Evolutionary conservation across 2,888 invertebrate genomes (phyloP), one percentile per base, ranked within the genome.

Genomic region (Lutraria lutraria): DNA sequence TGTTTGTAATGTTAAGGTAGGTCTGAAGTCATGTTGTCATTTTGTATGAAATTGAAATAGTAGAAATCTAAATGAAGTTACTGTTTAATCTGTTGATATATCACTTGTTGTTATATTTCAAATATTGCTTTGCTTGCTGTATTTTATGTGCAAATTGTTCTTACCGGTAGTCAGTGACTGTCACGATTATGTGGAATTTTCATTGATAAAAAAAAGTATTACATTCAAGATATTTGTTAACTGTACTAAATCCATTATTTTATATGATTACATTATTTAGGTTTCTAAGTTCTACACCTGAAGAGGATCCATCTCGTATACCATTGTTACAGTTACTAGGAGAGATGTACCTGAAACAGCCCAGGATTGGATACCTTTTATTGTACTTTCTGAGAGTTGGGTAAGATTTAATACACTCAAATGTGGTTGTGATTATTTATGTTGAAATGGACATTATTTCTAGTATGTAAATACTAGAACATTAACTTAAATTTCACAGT

Each of bases 381-480:
- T 97, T 99, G 84, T 99, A 99, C 97, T 99, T 98, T 97, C 97
- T 99, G 93, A 99, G 98, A 97, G 98, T 97, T 88, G 96, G 96
- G 96, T 96, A 92, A 83, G 94, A 83, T 34, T 34, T 25, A 68
- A 25, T 43, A 43, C n/a, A n/a, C n/a, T n/a, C n/a, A n/a, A n/a
- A n/a, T n/a, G n/a, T n/a, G n/a, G n/a, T n/a, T n/a, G n/a, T n/a
- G n/a, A n/a, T n/a, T n/a, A n/a, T 4, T 43, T 43, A 8, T 8
- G 8, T 43, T 43, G 2, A 43, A 43, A 43, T 43, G 43, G 43
- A 43, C 43, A 43, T 43, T 4, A 43, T 43, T 43, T 43, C 43
- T 2, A 4, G 43, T 43, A 43, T 43, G 8, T 4, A 43, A 43
- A 8, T 43, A 2, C 43, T 43, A 43, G 8, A 2, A 43, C 43